Evolutionary conservation across 1,140 invertebrate genomes (phyloP).

Genomic region (Temnothorax nylanderi): DNA sequence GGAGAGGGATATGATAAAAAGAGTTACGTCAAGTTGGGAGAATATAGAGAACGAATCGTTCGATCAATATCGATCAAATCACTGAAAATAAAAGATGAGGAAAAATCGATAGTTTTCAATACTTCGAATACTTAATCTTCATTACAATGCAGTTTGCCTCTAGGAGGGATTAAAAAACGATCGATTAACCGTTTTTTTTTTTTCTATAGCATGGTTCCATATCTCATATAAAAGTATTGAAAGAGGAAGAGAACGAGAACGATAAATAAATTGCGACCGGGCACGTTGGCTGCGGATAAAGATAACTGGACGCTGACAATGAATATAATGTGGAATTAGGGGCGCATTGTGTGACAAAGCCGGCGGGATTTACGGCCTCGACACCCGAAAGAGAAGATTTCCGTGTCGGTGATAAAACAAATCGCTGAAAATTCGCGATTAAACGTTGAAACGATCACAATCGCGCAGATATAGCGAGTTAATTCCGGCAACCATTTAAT

Average conservation of each 20-base stretch:
- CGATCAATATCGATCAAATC: slow-evolving; percentile 36
- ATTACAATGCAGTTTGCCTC: neutral
- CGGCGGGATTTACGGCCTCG: slow-evolving; percentile 56
- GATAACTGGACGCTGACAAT: slow-evolving; percentile 55
- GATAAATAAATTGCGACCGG: slow-evolving; percentile 42
- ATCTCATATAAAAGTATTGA: neutral
- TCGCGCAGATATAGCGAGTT: neutral
- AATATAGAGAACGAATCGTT: neutral
- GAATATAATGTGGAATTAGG: slow-evolving; percentile 67
- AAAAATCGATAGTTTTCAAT: neutral
- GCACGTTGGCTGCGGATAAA: slow-evolving; percentile 66
- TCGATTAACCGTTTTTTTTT: neutral
- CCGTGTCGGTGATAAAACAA: slow-evolving; percentile 41
- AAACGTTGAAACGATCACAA: neutral
- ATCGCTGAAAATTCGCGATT: neutral
- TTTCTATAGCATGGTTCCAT: neutral
- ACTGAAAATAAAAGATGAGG: neutral
- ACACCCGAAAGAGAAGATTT: slow-evolving; percentile 59
- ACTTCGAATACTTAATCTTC: neutral
- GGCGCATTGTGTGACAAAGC: slow-evolving; percentile 56
- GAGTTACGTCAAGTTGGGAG: neutral
- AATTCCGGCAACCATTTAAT: neutral
- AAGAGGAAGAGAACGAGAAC: neutral
- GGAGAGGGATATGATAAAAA: neutral
- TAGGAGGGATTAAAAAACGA: too few species aligned